Conservation (phyloP, 2,797 vertebrate genomes). For the Smutsia gigantea region DNA sequence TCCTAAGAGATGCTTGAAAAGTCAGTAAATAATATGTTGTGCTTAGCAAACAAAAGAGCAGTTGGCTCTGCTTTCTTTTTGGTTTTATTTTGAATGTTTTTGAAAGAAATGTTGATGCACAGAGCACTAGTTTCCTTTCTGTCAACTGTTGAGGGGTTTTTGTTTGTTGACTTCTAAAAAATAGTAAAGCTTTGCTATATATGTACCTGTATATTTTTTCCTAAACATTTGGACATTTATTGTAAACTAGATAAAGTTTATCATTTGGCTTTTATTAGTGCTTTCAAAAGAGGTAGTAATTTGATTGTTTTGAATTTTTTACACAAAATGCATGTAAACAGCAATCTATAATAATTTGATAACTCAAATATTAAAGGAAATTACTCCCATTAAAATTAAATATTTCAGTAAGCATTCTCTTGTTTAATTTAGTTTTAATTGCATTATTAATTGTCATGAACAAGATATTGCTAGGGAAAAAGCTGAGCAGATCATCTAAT, state of each 20-base stretch:
- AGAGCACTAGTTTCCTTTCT: slow-evolving; percentile 35
- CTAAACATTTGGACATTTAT: slow-evolving; percentile 2
- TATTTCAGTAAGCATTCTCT: slow-evolving; percentile 60
- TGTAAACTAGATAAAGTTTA: not conserved
- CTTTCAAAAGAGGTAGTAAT: not conserved
- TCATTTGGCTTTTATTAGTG: not conserved
- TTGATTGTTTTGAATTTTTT: slow-evolving; percentile 44
- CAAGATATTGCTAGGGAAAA: slow-evolving; percentile 55
- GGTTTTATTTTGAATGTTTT: slow-evolving; percentile 58
- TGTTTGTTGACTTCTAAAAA: slow-evolving; percentile 19
- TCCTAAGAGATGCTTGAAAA: slow-evolving; percentile 34
- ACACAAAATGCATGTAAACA: not conserved
- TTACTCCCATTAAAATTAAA: slow-evolving; percentile 59
- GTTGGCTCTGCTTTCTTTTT: slow-evolving; percentile 34
- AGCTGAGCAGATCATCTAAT: slow-evolving; percentile 57
- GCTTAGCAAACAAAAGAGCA: slow-evolving; percentile 47
- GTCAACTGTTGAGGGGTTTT: not conserved
- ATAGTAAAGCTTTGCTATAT: not conserved
- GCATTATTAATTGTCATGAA: slow-evolving; percentile 56
- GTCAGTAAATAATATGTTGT: slow-evolving; percentile 50
- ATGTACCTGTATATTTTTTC: not conserved
- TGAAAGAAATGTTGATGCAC: slow-evolving; percentile 41
- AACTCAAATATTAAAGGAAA: slow-evolving; percentile 58
- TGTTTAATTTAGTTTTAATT: slow-evolving; percentile 73
- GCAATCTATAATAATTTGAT: slow-evolving; percentile 35